Evolutionary conservation across 1,140 invertebrate species (phyloP), one percentile per base, ranked within the genome.

Genomic region (Hycleus phaleratus): DNA sequence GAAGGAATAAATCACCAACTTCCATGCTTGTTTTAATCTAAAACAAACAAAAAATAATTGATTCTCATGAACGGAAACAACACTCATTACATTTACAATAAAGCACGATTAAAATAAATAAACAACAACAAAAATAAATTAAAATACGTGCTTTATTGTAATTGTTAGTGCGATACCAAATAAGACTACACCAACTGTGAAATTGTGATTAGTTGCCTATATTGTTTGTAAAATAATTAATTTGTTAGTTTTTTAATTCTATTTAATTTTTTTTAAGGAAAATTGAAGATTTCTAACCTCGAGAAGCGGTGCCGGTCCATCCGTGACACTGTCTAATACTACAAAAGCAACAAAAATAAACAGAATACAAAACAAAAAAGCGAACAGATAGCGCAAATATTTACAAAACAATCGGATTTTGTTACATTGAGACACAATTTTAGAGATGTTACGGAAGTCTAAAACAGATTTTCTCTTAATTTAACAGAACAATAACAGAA

Each of bases 341-440:
- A 70, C 69, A 69, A 65, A 64, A 68, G 68, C 68, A 68, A 68
- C 56, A 70, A 65, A 68, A 65, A 63, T 38, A 54, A 45, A 58
- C 32, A 32, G 32, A 32, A 32, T 32, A 32, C 32, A 32, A 32
- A 18, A 18, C 18, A 18, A 18, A 18, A 32, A 32, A 32, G 32
- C 32, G 32, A 5, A 32, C 32, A 32, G 32, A 32, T 32, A 32
- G 32, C 7, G 32, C 32, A 32, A 32, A 32, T 32, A 32, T 32
- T 18, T 18, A 18, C 18, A 18, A 18, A 18, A 18, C 18, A 56
- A 18, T 18, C 18, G 0, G 18, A 18, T 18, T 18, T 18, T 2
- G 18, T 18, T 18, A 18, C 18, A 18, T 18, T 18, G 18, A 18
- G 18, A 18, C 18, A 1, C 18, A 18, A 18, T 18, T 18, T 18